Base-by-base conservation (phyloP, 2,888 invertebrate genomes). In the Onchidella celtica region DNA sequence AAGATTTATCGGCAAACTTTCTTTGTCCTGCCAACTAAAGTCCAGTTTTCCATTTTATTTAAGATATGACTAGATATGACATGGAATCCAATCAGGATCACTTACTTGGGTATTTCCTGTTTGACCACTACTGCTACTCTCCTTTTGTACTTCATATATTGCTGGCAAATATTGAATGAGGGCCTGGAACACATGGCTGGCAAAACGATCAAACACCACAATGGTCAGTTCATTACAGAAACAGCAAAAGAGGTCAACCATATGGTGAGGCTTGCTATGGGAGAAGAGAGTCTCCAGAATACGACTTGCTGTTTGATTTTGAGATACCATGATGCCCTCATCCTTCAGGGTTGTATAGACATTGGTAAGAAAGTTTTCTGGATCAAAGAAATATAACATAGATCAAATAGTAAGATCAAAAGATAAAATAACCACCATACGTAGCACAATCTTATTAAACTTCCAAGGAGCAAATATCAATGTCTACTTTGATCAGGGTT, bases 121-220 rank as follows among this genome's bases (percentile, higher is more conserved):
- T 36, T 61, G 34, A 59, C 2, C 24, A 27, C 61, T 24, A 32
- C 47, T 32, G 2, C 63, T 27, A 4, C 61, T 36, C 4, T 59
- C 73, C 61, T 55, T 38, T 21, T 69, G 65, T 11, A 79, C 47
- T 29, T 72, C 82, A 14, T 87, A 86, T 38, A 85, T 86, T 36
- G 85, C 85, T 36, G 90, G 87, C 32, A 88, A 70, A 17, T 84
- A 83, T 14, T 85, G 72, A 2, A 91, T 74, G 3, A 90, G 79
- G 24, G 89, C 87, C 78, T 92, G 90, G 24, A 90, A 86, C n/a
- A 93, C 92, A 85, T 92, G 90, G 75, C 90, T 90, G 36, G 91
- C 92, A 86, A 90, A 84, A 14, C 83, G 77, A 70, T 83, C 83
- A 11, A 83, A 79, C 14, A 72, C 74, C 21, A 81, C 79, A 24